Conservation (phyloP, 2,888 invertebrate species). For the Tetramorium bicarinatum region DNA sequence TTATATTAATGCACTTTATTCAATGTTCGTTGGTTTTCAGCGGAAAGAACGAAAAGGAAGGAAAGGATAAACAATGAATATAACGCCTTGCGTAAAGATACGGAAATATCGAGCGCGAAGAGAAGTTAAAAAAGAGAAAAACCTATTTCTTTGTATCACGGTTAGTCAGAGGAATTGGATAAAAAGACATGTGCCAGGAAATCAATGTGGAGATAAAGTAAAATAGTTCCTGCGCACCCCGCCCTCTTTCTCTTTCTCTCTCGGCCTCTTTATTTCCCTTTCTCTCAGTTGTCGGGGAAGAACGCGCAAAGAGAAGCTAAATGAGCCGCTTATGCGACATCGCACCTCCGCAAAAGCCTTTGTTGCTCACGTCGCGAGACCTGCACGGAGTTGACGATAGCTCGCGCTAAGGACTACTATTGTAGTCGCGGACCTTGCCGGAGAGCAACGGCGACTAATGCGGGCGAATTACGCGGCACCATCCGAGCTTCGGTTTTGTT, state of each 20-base stretch:
- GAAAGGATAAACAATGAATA: neutral
- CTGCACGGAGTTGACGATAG: constrained; percentile 36
- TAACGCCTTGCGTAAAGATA: neutral
- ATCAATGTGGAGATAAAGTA: constrained; percentile 3
- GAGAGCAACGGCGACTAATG: constrained; percentile 33
- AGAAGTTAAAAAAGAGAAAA: neutral
- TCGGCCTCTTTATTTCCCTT: neutral
- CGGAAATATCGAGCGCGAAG: neutral
- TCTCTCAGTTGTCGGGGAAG: neutral
- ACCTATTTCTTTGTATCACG: neutral
- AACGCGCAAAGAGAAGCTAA: constrained; percentile 26
- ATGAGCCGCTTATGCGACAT: constrained; percentile 22
- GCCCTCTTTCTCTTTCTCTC: neutral
- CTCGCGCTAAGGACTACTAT: constrained; percentile 41
- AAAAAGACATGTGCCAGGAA: neutral
- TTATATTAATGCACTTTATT: constrained; percentile 15
- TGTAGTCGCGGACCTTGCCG: constrained; percentile 55
- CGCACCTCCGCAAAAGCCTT: constrained; percentile 35
- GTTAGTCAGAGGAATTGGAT: constrained; percentile 6
- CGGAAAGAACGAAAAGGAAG: neutral
- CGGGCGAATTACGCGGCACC: constrained; percentile 62
- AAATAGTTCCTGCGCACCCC: neutral
- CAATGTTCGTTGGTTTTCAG: neutral
- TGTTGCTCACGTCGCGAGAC: constrained; percentile 41
- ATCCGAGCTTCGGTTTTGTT: constrained; percentile 62